Evolutionary conservation across 2,113 vertebrate species (phyloP).

Genomic region (Elaphurus davidianus): DNA sequence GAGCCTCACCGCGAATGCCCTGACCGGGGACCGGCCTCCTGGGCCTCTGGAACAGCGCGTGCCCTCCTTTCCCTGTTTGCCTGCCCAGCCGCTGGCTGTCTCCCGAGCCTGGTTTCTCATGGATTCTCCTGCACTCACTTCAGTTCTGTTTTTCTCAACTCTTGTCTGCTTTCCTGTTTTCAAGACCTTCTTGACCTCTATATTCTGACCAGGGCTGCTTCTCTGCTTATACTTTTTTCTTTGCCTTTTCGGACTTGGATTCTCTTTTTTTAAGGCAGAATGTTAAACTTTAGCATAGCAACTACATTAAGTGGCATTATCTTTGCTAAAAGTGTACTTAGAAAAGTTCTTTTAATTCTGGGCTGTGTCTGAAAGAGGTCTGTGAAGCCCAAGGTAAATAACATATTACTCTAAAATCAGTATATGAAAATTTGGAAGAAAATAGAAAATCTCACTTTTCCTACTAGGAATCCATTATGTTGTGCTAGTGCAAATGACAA

Average conservation of each 20-base stretch:
- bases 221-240: neutral
- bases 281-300: neutral
- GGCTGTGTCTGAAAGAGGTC: neutral
- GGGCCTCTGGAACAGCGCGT: neutral
- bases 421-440: neutral
- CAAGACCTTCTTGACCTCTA: neutral
- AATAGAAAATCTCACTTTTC: neutral
- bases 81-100: neutral
- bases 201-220: neutral
- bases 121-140: neutral
- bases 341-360: slow-evolving; percentile 20
- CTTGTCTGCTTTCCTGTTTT: neutral
- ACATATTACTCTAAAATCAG: neutral
- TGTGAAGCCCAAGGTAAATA: neutral
- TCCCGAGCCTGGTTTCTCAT: neutral
- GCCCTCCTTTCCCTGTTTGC: neutral
- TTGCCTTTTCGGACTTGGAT: neutral
- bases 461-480: neutral
- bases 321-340: neutral
- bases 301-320: neutral
- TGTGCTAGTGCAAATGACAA: neutral
- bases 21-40: neutral
- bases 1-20: too few species aligned
- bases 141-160: neutral
- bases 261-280: slow-evolving; percentile 2